Evolutionary conservation across 2,113 vertebrate species (phyloP).

Genomic region (Tringa solitaria): DNA sequence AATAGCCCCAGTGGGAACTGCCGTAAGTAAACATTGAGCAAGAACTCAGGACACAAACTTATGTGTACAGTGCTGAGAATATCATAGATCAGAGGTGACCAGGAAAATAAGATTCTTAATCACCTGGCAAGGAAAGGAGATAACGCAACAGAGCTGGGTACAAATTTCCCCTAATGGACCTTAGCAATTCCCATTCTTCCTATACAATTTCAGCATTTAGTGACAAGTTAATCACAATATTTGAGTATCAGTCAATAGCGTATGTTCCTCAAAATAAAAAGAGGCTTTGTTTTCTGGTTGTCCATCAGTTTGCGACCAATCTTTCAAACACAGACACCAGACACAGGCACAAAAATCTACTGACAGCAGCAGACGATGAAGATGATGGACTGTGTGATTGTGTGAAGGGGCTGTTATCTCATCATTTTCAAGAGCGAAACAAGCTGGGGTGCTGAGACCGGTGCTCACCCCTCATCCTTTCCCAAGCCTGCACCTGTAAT

Average conservation of each 20-base stretch:
- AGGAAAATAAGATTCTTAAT: background rate
- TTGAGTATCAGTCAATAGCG: background rate
- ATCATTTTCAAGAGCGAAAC: background rate
- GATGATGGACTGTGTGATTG: background rate
- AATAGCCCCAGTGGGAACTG: background rate
- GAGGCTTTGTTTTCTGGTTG: background rate
- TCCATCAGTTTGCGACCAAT: background rate
- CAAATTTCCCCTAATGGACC: background rate
- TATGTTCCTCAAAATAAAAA: background rate
- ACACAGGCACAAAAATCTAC: background rate
- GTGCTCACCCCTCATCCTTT: background rate
- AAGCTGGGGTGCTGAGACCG: background rate
- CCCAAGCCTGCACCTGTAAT: background rate
- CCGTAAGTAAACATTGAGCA: background rate
- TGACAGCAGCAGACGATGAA: background rate
- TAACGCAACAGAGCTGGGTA: background rate
- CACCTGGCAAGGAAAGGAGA: background rate
- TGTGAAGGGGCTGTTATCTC: background rate
- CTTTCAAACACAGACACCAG: background rate
- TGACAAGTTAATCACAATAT: background rate
- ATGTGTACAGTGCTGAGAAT: background rate
- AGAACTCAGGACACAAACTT: background rate
- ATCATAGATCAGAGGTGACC: background rate
- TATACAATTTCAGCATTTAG: background rate
- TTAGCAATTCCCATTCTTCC: background rate